phyloP scores from a whole-genome alignment of 92 coral and sea anemone genomes.

The Zoanthus gigantus region DNA sequence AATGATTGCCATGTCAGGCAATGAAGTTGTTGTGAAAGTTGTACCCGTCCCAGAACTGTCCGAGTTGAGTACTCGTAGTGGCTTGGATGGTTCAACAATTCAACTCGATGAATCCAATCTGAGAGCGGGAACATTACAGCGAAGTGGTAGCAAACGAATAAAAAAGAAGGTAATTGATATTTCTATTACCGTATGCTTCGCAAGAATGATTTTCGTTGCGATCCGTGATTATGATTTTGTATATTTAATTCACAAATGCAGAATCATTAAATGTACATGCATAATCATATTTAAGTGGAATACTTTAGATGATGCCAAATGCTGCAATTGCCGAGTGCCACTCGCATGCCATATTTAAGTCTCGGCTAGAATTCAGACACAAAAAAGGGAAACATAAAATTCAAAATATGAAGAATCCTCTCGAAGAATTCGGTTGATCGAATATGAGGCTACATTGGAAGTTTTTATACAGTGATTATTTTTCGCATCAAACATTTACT shows the following conservation, averaged over 20 bases:
- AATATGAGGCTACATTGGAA: background rate
- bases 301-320: background rate
- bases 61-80: constrained; percentile 95
- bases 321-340: background rate
- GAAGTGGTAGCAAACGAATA: constrained; percentile 97
- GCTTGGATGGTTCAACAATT: constrained; percentile 88
- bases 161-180: constrained; percentile 85
- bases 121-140: constrained; percentile 90
- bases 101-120: constrained; percentile 95
- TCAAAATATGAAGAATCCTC: background rate
- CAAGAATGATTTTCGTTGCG: background rate
- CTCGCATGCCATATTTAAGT: background rate
- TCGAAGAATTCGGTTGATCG: background rate
- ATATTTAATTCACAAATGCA: background rate
- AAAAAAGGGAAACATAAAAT: background rate
- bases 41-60: constrained; percentile 95
- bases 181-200: background rate
- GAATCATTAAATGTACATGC: constrained; percentile 21
- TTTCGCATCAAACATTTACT: constrained; percentile 6
- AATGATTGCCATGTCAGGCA: constrained; percentile 93
- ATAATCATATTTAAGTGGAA: background rate
- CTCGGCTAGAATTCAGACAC: background rate
- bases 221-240: background rate
- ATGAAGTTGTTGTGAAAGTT: constrained; percentile 91
- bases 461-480: background rate